These are phyloP conservation scores for Trogon melanurus DNA, from an alignment of 2,113 vertebrate species.

Conservation along the genomic window DNA sequence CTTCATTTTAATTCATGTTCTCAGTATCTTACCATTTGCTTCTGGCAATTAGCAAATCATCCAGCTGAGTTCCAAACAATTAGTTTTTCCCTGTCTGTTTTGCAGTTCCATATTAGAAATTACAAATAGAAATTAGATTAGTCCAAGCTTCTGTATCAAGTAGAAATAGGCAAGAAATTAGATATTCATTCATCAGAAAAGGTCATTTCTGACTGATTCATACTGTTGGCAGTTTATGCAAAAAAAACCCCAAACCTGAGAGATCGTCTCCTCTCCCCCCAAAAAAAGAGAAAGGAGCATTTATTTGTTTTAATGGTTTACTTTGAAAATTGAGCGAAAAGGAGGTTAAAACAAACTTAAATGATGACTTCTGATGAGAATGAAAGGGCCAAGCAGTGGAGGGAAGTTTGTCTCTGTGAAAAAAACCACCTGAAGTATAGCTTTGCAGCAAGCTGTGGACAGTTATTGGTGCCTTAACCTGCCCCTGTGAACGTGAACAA, in stretches of 20 bases:
- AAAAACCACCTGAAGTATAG: neutral
- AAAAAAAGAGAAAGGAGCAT: neutral
- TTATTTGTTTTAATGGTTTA: neutral
- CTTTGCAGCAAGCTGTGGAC: neutral
- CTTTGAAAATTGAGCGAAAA: neutral
- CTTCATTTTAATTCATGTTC: neutral
- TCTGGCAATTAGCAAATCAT: neutral
- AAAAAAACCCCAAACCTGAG: neutral
- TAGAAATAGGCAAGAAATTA: neutral
- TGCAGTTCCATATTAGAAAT: neutral
- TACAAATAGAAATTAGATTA: neutral
- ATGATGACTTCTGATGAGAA: neutral
- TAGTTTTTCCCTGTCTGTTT: neutral
- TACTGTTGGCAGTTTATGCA: neutral
- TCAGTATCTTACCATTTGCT: neutral
- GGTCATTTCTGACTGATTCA: neutral
- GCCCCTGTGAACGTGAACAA: neutral
- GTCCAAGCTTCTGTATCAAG: neutral
- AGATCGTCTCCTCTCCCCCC: neutral
- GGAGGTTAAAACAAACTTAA: neutral
- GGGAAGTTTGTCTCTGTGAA: neutral
- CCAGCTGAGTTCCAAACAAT: neutral
- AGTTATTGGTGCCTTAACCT: fast-evolving
- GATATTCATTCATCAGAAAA: neutral
- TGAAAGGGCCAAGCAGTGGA: neutral